Evolutionary conservation across 1,140 invertebrate species (phyloP).

Genomic region (Megathymus violae): DNA sequence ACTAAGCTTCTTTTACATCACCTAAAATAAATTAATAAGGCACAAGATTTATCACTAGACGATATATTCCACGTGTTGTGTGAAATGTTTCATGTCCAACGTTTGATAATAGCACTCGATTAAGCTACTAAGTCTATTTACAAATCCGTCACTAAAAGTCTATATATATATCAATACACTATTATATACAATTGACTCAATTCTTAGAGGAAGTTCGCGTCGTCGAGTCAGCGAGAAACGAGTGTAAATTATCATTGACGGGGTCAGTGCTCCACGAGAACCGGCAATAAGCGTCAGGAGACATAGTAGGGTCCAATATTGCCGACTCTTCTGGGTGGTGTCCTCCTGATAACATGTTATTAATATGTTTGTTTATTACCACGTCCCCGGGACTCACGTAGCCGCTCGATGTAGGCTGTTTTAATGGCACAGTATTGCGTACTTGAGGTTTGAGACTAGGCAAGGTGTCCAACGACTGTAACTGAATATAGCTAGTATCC

Average conservation of each 20-base stretch:
- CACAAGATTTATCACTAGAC: constrained; percentile 80
- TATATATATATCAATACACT: constrained; percentile 63
- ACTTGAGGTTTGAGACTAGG: constrained; percentile 67
- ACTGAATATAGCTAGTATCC: constrained; percentile 73
- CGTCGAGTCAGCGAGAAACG: constrained; percentile 64
- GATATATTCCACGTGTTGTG: constrained; percentile 62
- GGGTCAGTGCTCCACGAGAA: constrained; percentile 80
- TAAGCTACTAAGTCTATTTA: constrained; percentile 68
- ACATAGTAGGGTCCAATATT: constrained; percentile 69
- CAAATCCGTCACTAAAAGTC: constrained; percentile 62
- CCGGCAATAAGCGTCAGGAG: constrained; percentile 78
- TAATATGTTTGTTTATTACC: constrained; percentile 75
- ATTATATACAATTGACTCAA: constrained; percentile 53
- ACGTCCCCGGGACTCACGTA: constrained; percentile 70
- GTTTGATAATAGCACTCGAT: constrained; percentile 59
- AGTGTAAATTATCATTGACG: constrained; percentile 74
- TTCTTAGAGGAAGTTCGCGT: constrained; percentile 63
- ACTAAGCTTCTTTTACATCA: constrained; percentile 66
- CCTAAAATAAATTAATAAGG: constrained; percentile 83
- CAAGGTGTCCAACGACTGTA: constrained; percentile 70
- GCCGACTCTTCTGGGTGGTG: constrained; percentile 67
- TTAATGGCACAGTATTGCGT: constrained; percentile 60
- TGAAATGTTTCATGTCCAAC: constrained; percentile 64
- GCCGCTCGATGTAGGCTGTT: constrained; percentile 58
- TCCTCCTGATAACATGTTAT: constrained; percentile 62